Evolutionary conservation across 2,797 vertebrate species (phyloP).

Genomic region (Trematomus bernacchii): DNA sequence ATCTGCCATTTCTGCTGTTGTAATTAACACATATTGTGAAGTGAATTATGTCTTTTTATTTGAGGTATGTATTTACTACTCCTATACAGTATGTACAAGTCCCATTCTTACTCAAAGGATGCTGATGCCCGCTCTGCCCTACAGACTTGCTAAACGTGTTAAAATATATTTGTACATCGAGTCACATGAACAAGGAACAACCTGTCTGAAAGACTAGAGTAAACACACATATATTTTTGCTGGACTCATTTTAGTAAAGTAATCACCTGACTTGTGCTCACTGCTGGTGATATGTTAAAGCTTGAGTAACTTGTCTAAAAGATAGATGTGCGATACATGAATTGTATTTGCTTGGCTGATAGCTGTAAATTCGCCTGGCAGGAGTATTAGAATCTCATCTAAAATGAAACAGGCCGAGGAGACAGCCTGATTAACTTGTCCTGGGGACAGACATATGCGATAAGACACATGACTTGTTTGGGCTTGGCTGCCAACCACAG

Average conservation of each 20-base stretch:
- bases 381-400: slow-evolving; percentile 61
- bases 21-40: neutral
- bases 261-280: slow-evolving; percentile 20
- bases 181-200: slow-evolving; percentile 8
- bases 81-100: neutral
- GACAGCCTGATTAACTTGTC: slow-evolving; percentile 72
- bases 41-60: neutral
- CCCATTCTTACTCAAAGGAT: neutral
- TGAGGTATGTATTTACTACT: neutral
- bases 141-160: slow-evolving; percentile 16
- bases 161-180: slow-evolving; percentile 5
- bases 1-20: neutral
- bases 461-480: slow-evolving; percentile 57
- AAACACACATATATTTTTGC: slow-evolving; percentile 10
- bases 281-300: slow-evolving; percentile 34
- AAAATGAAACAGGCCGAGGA: slow-evolving; percentile 59
- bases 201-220: slow-evolving; percentile 12
- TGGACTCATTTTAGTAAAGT: slow-evolving; percentile 21
- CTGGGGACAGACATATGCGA: slow-evolving; percentile 67
- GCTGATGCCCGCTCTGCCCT: neutral
- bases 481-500: slow-evolving; percentile 42
- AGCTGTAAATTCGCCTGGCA: slow-evolving; percentile 48
- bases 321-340: slow-evolving; percentile 41
- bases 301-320: slow-evolving; percentile 51
- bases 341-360: slow-evolving; percentile 60